These are phyloP conservation scores for Gymnopithys bicolor DNA, from an alignment of 2,797 vertebrate species.

Conservation along the genomic window DNA sequence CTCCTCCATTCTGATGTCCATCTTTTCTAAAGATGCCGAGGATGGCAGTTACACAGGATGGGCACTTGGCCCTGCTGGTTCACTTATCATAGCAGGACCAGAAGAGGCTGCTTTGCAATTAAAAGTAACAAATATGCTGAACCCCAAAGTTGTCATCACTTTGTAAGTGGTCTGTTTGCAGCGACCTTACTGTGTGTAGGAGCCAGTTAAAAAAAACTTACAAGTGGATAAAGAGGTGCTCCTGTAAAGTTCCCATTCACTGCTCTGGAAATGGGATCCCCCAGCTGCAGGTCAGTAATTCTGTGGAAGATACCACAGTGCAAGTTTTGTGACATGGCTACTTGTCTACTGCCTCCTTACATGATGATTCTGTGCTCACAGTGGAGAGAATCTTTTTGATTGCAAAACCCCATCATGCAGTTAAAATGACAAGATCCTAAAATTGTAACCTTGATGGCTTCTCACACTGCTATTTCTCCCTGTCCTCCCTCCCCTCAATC, in stretches of 20 bases:
- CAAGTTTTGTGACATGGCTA: neutral
- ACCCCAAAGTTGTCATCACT: neutral
- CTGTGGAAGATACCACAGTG: neutral
- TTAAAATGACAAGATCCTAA: neutral
- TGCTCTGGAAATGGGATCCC: slow-evolving; percentile 38
- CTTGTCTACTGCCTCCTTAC: slow-evolving; percentile 3
- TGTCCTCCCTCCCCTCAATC: neutral
- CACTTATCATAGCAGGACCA: neutral
- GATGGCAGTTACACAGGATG: neutral
- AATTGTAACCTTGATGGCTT: neutral
- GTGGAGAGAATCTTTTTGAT: neutral
- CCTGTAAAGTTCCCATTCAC: slow-evolving; percentile 10
- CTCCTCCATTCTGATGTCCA: neutral
- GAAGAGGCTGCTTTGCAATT: slow-evolving; percentile 13
- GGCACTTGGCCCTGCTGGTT: neutral
- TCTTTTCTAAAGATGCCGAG: neutral
- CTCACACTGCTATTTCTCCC: neutral
- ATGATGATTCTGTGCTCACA: neutral
- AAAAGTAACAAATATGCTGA: neutral
- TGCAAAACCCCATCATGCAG: neutral
- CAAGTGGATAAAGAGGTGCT: slow-evolving; percentile 29
- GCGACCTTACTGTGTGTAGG: slow-evolving; percentile 1
- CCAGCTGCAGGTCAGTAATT: slow-evolving; percentile 37
- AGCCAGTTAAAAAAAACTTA: slow-evolving; percentile 38
- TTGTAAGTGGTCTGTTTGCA: slow-evolving; percentile 29